A percentile compares a stretch with the other conserved stretches of the same genome.
Conservation (phyloP, 2,888 invertebrate genomes). For the Pammene fasciana region DNA sequence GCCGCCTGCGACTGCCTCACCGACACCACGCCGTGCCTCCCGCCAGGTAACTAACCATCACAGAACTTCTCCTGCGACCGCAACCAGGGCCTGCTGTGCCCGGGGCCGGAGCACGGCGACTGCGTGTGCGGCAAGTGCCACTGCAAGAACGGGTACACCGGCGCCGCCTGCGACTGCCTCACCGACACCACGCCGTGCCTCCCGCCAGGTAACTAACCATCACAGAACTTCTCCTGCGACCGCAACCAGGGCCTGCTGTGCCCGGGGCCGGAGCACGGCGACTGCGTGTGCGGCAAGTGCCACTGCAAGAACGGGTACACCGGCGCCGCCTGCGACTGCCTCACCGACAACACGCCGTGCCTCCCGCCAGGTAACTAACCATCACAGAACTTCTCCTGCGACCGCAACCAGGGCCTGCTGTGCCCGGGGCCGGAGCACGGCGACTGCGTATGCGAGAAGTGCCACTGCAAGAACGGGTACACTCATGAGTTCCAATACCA, state of each 20-base stretch:
- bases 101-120: slow-evolving; percentile 90
- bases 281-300: slow-evolving; percentile 95
- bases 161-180: slow-evolving; percentile 92
- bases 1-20: slow-evolving; percentile 92
- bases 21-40: slow-evolving; percentile 89
- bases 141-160: slow-evolving; percentile 92
- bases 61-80: slow-evolving; percentile 93
- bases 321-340: slow-evolving; percentile 93
- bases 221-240: slow-evolving; percentile 95
- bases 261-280: slow-evolving; percentile 91
- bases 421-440: slow-evolving; percentile 94
- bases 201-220: slow-evolving; percentile 78
- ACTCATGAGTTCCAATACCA: too few species aligned
- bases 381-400: slow-evolving; percentile 97
- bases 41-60: slow-evolving; percentile 77
- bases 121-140: slow-evolving; percentile 95
- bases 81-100: slow-evolving; percentile 89
- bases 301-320: slow-evolving; percentile 91
- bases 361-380: slow-evolving; percentile 82
- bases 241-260: slow-evolving; percentile 88
- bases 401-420: slow-evolving; percentile 85
- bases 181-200: slow-evolving; percentile 90
- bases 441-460: slow-evolving; percentile 93
- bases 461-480: slow-evolving; percentile 92
- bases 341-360: slow-evolving; percentile 89